Percentiles rank a stretch among this genome's conserved stretches.
phyloP scores from a whole-genome alignment of 2,888 invertebrate species.

The Chrysolina haemoptera region DNA sequence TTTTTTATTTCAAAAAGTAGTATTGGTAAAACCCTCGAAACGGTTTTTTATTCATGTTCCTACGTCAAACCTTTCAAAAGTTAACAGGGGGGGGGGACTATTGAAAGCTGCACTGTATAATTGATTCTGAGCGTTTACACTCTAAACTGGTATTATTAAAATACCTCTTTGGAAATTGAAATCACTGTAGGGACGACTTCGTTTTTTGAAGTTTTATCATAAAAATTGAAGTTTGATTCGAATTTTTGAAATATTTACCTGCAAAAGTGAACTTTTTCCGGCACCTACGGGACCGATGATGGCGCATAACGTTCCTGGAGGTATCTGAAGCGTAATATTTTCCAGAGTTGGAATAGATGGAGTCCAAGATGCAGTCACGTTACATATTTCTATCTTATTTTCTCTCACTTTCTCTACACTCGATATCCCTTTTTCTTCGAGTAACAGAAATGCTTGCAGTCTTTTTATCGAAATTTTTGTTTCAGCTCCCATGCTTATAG shows the following conservation, averaged over 20 bases:
- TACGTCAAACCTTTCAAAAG: too few relatives aligned
- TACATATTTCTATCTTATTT: constrained; percentile 53
- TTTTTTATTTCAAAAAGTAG: too few relatives aligned
- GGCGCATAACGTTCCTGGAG: constrained; percentile 75
- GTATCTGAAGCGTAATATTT: constrained; percentile 69
- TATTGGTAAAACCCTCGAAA: too few relatives aligned
- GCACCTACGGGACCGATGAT: constrained; percentile 91
- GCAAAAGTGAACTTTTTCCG: constrained; percentile 79
- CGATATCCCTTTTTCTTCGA: constrained; percentile 72
- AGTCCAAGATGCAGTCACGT: constrained; percentile 62
- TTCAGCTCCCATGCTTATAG: constrained; percentile 75
- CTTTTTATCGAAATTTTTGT: constrained; percentile 73
- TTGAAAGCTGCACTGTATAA: too few relatives aligned
- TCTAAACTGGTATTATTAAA: too few relatives aligned
- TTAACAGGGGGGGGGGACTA: too few relatives aligned
- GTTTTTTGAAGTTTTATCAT: too few relatives aligned
- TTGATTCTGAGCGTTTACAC: too few relatives aligned
- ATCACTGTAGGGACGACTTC: too few relatives aligned
- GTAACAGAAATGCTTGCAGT: constrained; percentile 72
- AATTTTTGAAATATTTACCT: constrained; percentile 53
- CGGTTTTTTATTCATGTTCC: too few relatives aligned
- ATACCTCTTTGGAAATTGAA: too few relatives aligned
- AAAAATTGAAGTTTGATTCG: too few relatives aligned
- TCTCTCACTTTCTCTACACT: constrained; percentile 43
- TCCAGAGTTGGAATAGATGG: constrained; percentile 55